These are phyloP conservation scores for Zeugodacus cucurbitae DNA, from an alignment of 1,140 invertebrate genomes.

Conservation along the genomic window DNA sequence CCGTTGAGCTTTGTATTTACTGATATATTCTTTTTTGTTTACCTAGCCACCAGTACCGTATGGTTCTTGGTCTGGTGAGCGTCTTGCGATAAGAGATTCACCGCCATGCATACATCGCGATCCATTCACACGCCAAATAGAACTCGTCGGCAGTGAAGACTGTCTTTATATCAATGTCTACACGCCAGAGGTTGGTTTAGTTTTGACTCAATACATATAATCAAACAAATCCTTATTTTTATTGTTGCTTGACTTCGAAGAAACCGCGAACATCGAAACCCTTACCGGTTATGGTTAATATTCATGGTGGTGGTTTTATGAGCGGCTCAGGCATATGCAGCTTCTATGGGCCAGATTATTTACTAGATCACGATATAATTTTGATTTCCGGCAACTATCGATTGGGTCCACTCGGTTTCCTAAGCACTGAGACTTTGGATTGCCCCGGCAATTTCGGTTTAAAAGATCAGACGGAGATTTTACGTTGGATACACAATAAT, in stretches of 20 bases:
- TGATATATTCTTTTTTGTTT: slow-evolving; percentile 35
- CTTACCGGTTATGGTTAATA: slow-evolving; percentile 79
- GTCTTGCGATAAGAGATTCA: slow-evolving; percentile 72
- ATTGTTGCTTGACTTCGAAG: background rate
- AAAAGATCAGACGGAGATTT: slow-evolving; percentile 75
- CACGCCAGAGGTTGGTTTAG: slow-evolving; percentile 71
- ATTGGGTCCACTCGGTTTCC: slow-evolving; percentile 75
- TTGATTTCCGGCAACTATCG: slow-evolving; percentile 85
- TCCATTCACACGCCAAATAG: slow-evolving; percentile 72
- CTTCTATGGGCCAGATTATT: slow-evolving; percentile 78
- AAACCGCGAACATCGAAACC: slow-evolving; percentile 38
- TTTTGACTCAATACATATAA: too few species aligned
- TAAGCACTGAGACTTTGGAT: slow-evolving; percentile 71
- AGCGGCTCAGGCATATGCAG: slow-evolving; percentile 73
- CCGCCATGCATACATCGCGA: slow-evolving; percentile 79
- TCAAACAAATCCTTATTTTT: background rate
- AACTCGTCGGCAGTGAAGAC: slow-evolving; percentile 79
- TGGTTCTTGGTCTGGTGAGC: slow-evolving; percentile 70
- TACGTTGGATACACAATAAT: slow-evolving; percentile 79
- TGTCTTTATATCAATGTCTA: slow-evolving; percentile 90
- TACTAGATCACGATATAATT: slow-evolving; percentile 80
- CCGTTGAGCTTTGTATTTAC: background rate
- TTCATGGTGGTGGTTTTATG: slow-evolving; percentile 81
- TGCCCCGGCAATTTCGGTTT: slow-evolving; percentile 76
- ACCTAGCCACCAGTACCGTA: slow-evolving; percentile 72